phyloP scores from a whole-genome alignment of 2,113 vertebrate species.

The Neodon shergylaensis region DNA sequence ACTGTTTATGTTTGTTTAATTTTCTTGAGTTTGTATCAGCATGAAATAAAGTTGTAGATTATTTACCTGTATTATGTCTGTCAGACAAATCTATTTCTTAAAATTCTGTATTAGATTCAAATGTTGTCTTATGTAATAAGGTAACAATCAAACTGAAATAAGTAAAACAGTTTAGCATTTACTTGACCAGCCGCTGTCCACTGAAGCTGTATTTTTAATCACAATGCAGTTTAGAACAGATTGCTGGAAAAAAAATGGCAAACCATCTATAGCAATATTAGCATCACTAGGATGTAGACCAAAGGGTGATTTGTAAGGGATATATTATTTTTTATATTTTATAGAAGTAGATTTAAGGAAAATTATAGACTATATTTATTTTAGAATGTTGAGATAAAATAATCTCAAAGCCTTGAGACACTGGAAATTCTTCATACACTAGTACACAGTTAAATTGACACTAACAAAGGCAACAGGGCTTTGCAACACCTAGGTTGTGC shows the following conservation, averaged over 20 bases:
- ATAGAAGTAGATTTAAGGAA: not conserved
- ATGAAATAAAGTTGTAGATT: constrained; percentile 24
- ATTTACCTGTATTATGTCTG: not conserved
- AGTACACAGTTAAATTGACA: not conserved
- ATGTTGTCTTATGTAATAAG: constrained; percentile 4
- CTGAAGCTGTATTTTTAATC: constrained; percentile 3
- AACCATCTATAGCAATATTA: not conserved
- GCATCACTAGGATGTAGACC: not conserved
- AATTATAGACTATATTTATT: not conserved
- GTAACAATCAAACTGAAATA: not conserved
- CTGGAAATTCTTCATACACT: not conserved
- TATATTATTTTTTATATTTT: not conserved
- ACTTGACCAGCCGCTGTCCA: not conserved
- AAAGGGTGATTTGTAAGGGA: not conserved
- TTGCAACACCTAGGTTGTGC: not conserved
- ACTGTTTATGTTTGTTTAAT: constrained; percentile 39
- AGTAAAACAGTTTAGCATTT: not conserved
- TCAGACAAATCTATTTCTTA: not conserved
- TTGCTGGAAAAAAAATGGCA: not conserved
- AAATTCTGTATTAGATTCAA: not conserved
- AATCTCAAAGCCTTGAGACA: not conserved
- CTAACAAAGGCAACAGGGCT: not conserved
- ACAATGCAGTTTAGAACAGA: not conserved
- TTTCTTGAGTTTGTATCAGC: constrained; percentile 25
- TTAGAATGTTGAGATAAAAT: not conserved